Conservation (phyloP, 2,797 vertebrate genomes). For the Myotis vivesi region DNA sequence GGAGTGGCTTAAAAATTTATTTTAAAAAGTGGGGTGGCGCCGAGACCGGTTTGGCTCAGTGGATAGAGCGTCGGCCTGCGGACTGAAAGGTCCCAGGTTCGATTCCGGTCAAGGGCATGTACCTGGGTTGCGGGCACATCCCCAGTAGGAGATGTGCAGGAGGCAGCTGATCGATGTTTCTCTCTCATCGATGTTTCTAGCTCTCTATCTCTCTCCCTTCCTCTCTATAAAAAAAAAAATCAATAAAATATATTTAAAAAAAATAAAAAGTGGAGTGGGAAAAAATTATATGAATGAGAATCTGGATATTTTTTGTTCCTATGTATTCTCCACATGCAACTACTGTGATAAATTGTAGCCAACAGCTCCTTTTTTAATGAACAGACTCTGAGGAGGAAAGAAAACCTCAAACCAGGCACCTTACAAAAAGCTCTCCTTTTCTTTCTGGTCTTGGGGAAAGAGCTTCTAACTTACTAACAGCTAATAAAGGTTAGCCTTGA, state of each 20-base stretch:
- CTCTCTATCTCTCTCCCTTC: no score
- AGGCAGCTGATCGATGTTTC: no score
- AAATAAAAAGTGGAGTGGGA: not conserved
- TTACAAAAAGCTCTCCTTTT: slow-evolving; percentile 5
- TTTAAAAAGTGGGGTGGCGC: not conserved
- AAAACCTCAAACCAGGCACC: not conserved
- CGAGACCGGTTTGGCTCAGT: no score
- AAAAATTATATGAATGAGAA: not conserved
- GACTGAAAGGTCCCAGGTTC: no score
- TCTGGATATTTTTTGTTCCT: not conserved
- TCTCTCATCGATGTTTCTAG: no score
- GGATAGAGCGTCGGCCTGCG: no score
- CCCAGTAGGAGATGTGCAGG: no score
- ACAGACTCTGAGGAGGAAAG: not conserved
- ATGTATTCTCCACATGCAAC: not conserved
- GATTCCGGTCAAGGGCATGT: no score
- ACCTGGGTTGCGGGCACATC: no score
- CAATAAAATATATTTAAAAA: no score
- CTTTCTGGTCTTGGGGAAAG: not conserved
- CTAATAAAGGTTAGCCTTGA: not conserved
- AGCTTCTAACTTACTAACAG: slow-evolving; percentile 15
- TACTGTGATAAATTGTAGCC: not conserved
- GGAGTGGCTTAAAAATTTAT: not conserved
- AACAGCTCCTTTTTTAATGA: not conserved
- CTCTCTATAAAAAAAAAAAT: no score